These are phyloP conservation scores for Chironomus tentans DNA, from an alignment of 2,888 invertebrate species.

Conservation along the genomic window DNA sequence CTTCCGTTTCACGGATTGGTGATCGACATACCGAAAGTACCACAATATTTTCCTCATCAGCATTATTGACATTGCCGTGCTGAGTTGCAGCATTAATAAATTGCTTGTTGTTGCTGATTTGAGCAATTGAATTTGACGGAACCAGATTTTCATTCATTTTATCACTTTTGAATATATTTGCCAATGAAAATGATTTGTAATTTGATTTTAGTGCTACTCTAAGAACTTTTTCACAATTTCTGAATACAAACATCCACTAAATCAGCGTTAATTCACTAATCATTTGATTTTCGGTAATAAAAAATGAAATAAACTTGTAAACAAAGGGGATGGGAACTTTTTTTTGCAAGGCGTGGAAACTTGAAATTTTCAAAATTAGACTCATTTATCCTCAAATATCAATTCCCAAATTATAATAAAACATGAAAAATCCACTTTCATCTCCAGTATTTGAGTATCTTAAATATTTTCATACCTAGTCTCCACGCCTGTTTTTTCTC, in stretches of 20 bases:
- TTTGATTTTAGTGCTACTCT: not conserved
- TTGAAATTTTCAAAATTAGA: no score
- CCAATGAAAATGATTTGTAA: not conserved
- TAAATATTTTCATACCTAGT: no score
- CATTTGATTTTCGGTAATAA: no score
- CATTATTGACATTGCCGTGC: constrained; percentile 33
- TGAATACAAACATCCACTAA: not conserved
- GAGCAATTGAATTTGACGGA: not conserved
- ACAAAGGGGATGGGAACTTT: no score
- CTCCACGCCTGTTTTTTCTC: no score
- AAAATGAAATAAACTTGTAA: no score
- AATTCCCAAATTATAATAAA: no score
- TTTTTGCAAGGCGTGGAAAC: no score
- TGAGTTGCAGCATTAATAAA: constrained; percentile 35
- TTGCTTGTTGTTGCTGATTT: not conserved
- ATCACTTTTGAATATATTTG: not conserved
- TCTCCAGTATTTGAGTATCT: no score
- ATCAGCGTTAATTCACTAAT: no score
- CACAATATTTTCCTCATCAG: constrained; percentile 37
- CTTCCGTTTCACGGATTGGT: constrained; percentile 24
- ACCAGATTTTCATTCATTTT: constrained; percentile 10
- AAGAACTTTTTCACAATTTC: not conserved
- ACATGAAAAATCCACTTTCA: no score
- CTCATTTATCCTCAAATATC: no score
- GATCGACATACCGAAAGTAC: constrained; percentile 32